Evolutionary conservation across 1,140 invertebrate species (phyloP).

Genomic region (Alviniconcha marisindica): DNA sequence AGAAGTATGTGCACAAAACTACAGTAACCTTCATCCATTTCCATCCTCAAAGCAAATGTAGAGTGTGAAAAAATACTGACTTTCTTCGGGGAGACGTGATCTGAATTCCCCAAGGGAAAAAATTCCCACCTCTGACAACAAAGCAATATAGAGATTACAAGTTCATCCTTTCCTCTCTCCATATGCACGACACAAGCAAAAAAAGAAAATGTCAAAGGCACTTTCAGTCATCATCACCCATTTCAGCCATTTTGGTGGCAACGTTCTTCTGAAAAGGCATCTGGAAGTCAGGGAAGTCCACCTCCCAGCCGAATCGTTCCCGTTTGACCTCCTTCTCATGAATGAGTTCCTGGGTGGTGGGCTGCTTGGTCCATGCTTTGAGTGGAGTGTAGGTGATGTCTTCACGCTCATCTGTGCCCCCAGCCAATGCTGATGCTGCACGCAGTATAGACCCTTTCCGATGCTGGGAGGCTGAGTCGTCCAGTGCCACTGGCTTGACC

Average conservation of each 20-base stretch:
- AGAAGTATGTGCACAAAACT: too few relatives aligned
- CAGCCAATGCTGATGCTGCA: conserved; percentile 72
- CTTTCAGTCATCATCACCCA: conserved; percentile 58
- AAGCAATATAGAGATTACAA: too few relatives aligned
- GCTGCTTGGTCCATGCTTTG: conserved; percentile 73
- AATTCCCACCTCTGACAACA: too few relatives aligned
- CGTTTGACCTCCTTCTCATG: conserved; percentile 60
- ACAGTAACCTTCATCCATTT: too few relatives aligned
- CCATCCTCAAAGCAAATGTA: too few relatives aligned
- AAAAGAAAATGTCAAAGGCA: too few relatives aligned
- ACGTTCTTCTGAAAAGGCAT: conserved; percentile 76
- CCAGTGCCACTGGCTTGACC: conserved; percentile 1
- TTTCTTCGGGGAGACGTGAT: too few relatives aligned
- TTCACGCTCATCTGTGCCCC: conserved; percentile 71
- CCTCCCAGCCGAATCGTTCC: conserved; percentile 74
- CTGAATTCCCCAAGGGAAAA: too few relatives aligned
- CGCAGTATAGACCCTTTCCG: conserved; percentile 72
- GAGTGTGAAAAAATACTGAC: too few relatives aligned
- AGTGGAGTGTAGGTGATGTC: conserved; percentile 72
- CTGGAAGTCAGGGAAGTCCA: conserved; percentile 76
- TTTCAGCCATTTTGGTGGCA: conserved; percentile 52
- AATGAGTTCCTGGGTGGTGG: conserved; percentile 69
- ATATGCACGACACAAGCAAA: too few relatives aligned
- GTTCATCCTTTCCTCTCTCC: too few relatives aligned
- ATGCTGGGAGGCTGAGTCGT: conserved; percentile 49